Evolutionary conservation across 2,113 vertebrate genomes (phyloP), one percentile per base, ranked within the genome.

Genomic region (Zingel zingel): DNA sequence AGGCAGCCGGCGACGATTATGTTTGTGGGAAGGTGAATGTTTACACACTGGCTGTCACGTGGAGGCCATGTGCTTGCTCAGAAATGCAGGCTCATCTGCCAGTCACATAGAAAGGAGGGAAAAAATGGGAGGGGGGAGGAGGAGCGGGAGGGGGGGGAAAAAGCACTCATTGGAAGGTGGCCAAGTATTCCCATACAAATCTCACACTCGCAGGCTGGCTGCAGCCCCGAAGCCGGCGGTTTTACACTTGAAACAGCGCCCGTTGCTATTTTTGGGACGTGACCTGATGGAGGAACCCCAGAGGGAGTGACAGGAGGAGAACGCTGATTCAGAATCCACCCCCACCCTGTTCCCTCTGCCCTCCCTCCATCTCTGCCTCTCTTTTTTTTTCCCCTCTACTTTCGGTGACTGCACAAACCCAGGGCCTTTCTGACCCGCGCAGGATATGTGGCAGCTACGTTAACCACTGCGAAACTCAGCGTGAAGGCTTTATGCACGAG

Each of bases 231-330:
- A 97, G 97, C 95, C 91, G 96, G 96, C 93, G 92, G 95, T 97
- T 98, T 96, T 97, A 96, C 95, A 95, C 96, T 98, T 98, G 97
- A 98, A 98, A 97, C 94, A 86, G 87, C 95, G 96, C 97, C 97
- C 96, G 95, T 88, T 97, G 96, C 96, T 99, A 98, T 99, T 99
- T 95, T 97, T 97, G 96, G 97, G 96, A 93, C 92, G 92, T 99
- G 97, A 98, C 97, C 97, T 96, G 97, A 96, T 95, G 96, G 96
- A 95, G 95, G 95, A 97, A 97, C 95, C 97, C 97, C 96, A 97
- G 85, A 93, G 97, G 96, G 97, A 97, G 96, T 94, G 89, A 92
- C 94, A 94, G 89, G 88, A 94, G 93, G 88, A 92, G 88, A 92
- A 94, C 88, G 88, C 93, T 88, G 91, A 94, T 87, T 94, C 91